These are phyloP conservation scores for Melanophora roralis DNA, from an alignment of 2,888 invertebrate genomes.

Conservation along the genomic window DNA sequence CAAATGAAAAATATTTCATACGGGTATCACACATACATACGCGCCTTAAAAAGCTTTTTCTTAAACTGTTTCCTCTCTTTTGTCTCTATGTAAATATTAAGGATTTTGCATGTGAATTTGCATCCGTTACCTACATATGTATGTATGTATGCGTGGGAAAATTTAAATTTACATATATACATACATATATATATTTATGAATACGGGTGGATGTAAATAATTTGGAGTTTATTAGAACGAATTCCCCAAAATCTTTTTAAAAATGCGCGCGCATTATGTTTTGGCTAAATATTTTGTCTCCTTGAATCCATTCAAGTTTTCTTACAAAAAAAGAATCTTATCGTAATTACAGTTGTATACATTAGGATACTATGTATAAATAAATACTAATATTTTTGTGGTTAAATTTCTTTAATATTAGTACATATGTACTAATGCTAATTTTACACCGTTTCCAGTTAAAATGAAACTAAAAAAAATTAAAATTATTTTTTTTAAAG, in stretches of 20 bases:
- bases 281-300: constrained; percentile 16
- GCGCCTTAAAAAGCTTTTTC: constrained; percentile 5
- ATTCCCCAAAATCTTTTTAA: constrained; percentile 10
- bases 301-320: constrained; percentile 64
- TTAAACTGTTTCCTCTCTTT: constrained; percentile 10
- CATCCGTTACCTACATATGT: too few species aligned
- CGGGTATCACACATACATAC: not conserved
- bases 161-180: too few species aligned
- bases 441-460: not conserved
- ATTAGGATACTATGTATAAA: not conserved
- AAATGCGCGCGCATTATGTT: constrained; percentile 49
- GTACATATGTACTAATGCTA: not conserved
- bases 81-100: not conserved
- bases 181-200: too few species aligned
- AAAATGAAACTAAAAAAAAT: too few species aligned
- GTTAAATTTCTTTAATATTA: not conserved
- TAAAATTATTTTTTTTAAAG: not conserved
- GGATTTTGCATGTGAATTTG: not conserved
- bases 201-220: too few species aligned
- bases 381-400: not conserved
- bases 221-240: not conserved
- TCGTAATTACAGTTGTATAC: constrained; percentile 14
- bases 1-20: not conserved
- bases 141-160: not conserved
- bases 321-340: constrained; percentile 54